Percentiles rank a stretch among this genome's conserved stretches.
phyloP scores from a whole-genome alignment of 2,113 vertebrate species.

The Varanus komodoensis region DNA sequence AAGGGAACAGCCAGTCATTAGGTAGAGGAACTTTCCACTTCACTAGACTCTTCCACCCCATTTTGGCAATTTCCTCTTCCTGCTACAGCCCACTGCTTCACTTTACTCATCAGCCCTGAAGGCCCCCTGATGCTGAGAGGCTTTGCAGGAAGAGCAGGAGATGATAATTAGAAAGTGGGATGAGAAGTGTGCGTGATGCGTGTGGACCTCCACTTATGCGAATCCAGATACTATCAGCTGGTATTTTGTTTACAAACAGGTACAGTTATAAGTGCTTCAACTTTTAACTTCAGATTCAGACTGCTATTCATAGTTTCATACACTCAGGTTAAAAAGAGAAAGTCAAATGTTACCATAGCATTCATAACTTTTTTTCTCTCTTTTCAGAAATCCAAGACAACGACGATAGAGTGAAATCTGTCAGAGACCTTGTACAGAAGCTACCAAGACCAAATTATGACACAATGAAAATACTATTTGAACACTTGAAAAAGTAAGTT shows the following conservation, averaged over 20 bases:
- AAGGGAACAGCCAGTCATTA: background rate
- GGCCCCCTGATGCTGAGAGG: too few species aligned
- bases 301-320: conserved; percentile 29
- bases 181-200: background rate
- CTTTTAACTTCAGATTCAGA: background rate
- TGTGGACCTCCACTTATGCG: background rate
- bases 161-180: background rate
- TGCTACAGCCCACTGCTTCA: background rate
- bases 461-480: conserved; percentile 92
- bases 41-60: background rate
- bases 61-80: background rate
- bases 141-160: background rate
- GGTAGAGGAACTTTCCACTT: too few species aligned
- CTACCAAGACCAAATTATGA: conserved; percentile 90
- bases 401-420: conserved; percentile 76
- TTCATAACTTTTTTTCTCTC: conserved; percentile 4
- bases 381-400: conserved; percentile 85
- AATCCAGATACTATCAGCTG: background rate
- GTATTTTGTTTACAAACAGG: background rate
- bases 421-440: conserved; percentile 86
- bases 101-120: background rate
- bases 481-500: conserved; percentile 89
- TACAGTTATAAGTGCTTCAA: background rate
- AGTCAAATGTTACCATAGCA: background rate
- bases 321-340: background rate